Percentiles rank a stretch among this genome's conserved stretches.
Conservation (phyloP, 2,113 vertebrate genomes). For the Pelmatolapia mariae region DNA sequence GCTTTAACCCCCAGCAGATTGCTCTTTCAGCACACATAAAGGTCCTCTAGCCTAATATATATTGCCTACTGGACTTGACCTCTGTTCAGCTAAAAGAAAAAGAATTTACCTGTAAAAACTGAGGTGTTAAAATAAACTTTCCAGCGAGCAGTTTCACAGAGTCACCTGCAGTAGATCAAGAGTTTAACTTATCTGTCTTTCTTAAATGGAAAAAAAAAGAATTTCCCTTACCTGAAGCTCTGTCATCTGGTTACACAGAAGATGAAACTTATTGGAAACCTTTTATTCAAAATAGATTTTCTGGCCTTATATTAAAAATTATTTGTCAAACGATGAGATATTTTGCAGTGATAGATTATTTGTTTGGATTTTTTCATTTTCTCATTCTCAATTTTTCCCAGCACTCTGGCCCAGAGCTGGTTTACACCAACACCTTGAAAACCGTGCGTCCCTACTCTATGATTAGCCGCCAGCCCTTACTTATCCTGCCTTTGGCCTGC, state of each 20-base stretch:
- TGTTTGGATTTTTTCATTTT: neutral
- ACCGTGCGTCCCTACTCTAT: conserved; percentile 27
- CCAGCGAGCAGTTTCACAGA: neutral
- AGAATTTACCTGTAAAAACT: neutral
- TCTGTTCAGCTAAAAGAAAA: neutral
- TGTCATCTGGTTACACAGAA: neutral
- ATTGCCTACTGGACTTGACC: neutral
- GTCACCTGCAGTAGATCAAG: neutral
- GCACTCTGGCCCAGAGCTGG: conserved; percentile 57
- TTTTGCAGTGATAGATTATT: neutral
- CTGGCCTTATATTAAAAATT: neutral
- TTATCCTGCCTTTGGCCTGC: conserved; percentile 64
- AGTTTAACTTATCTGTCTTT: neutral
- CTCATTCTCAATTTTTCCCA: neutral
- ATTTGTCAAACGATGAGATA: neutral
- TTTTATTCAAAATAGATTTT: neutral
- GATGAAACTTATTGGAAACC: neutral
- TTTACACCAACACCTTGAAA: conserved; percentile 66
- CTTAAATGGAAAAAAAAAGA: neutral
- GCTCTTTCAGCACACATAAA: neutral
- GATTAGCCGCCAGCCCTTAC: conserved; percentile 36
- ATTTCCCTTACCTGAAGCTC: neutral
- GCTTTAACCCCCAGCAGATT: neutral
- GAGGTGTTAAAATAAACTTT: neutral
- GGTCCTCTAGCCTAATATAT: neutral